These are phyloP conservation scores for Apodemus agrarius DNA, from an alignment of 2,797 vertebrate genomes.

Conservation along the genomic window DNA sequence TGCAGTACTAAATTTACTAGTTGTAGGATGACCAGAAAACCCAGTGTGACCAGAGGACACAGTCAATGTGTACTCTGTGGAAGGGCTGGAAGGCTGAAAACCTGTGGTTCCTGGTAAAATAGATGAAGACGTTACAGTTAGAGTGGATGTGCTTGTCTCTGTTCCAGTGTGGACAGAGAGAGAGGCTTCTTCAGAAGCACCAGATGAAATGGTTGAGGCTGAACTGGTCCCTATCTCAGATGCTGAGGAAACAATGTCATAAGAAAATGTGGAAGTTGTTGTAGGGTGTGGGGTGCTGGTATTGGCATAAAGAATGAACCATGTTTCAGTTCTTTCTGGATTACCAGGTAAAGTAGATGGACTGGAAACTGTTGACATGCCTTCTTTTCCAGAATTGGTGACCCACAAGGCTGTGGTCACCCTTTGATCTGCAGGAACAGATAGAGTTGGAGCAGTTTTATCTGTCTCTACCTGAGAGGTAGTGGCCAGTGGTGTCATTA, in stretches of 20 bases:
- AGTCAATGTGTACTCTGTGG: background rate
- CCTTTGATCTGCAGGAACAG: background rate
- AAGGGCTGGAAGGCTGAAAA: background rate
- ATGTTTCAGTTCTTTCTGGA: background rate
- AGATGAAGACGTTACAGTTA: background rate
- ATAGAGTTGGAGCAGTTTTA: background rate
- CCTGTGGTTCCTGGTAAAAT: background rate
- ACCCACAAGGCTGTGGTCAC: background rate
- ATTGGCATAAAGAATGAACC: background rate
- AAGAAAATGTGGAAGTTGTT: background rate
- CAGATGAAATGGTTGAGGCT: background rate
- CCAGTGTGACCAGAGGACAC: background rate
- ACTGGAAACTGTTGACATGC: background rate
- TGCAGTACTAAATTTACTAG: background rate
- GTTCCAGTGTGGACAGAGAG: background rate
- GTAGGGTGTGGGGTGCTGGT: background rate
- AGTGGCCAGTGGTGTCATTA: background rate
- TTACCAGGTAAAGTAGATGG: background rate
- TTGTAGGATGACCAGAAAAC: background rate
- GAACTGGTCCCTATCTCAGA: background rate
- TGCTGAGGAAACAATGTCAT: background rate
- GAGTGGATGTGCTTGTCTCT: background rate
- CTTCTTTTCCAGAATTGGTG: background rate
- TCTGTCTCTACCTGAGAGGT: background rate
- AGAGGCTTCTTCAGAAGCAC: background rate